phyloP scores from a whole-genome alignment of 1,140 invertebrate genomes.

The Ectropis grisescens region DNA sequence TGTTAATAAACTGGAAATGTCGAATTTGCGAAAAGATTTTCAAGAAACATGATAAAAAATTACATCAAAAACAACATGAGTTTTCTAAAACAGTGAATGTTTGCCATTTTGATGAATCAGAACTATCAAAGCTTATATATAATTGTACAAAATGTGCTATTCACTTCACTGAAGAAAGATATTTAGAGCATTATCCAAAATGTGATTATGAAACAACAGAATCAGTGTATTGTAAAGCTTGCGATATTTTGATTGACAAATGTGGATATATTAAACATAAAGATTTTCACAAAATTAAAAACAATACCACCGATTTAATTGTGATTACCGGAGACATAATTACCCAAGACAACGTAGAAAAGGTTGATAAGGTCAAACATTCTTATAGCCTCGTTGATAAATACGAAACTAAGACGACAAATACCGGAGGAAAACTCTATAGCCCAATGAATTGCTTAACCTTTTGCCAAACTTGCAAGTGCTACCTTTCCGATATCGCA shows the following conservation, averaged over 20 bases:
- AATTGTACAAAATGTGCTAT: slow-evolving; percentile 32
- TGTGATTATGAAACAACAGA: slow-evolving; percentile 17
- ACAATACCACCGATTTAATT: slow-evolving; percentile 12
- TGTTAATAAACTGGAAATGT: slow-evolving; percentile 37
- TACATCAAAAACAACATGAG: slow-evolving; percentile 35
- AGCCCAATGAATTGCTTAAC: slow-evolving; percentile 8
- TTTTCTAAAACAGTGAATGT: slow-evolving; percentile 20
- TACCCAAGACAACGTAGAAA: background rate
- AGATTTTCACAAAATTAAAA: slow-evolving; percentile 15
- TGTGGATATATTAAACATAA: slow-evolving; percentile 18
- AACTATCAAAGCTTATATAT: slow-evolving; percentile 18
- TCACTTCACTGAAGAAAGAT: slow-evolving; percentile 26
- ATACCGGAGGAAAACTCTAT: slow-evolving; percentile 1
- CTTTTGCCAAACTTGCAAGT: slow-evolving; percentile 34
- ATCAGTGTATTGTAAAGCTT: slow-evolving; percentile 26
- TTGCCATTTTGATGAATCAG: slow-evolving; percentile 14
- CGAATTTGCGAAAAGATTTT: slow-evolving; percentile 26
- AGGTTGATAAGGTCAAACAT: background rate
- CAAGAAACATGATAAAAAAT: slow-evolving; percentile 24
- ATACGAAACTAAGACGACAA: background rate
- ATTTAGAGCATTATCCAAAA: slow-evolving; percentile 16
- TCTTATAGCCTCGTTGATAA: background rate
- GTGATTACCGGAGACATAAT: background rate
- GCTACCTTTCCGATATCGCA: slow-evolving; percentile 17
- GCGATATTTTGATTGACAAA: slow-evolving; percentile 29